Conservation (phyloP, 2,797 vertebrate genomes). For the Carcharodon carcharias region DNA sequence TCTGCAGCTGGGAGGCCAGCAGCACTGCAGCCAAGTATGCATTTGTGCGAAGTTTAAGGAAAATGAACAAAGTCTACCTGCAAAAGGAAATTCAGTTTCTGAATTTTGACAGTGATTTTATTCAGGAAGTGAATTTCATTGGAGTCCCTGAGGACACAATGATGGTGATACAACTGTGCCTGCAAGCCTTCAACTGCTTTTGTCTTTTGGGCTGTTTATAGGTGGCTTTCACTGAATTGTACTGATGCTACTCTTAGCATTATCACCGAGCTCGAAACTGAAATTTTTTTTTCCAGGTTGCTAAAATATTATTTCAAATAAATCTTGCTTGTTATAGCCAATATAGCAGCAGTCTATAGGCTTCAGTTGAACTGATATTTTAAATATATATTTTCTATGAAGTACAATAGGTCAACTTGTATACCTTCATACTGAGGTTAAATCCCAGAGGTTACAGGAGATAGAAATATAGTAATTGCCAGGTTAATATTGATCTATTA, state of each 20-base stretch:
- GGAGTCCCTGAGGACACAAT: neutral
- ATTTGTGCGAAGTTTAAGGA: conserved; percentile 25
- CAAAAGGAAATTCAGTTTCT: conserved; percentile 32
- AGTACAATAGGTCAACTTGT: neutral
- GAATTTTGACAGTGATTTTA: conserved; percentile 16
- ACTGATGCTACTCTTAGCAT: neutral
- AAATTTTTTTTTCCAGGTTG: neutral
- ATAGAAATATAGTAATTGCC: neutral
- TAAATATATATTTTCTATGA: neutral
- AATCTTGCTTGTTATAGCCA: neutral
- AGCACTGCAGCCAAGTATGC: conserved; percentile 12
- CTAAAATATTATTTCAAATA: conserved; percentile 12
- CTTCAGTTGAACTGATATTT: neutral
- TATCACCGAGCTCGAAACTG: neutral
- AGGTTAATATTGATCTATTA: neutral
- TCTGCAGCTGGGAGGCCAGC: conserved; percentile 24
- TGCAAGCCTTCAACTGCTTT: conserved; percentile 34
- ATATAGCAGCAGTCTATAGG: neutral
- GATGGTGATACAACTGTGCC: conserved; percentile 7
- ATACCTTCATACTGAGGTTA: neutral
- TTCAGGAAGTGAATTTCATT: conserved; percentile 24
- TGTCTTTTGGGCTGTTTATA: conserved; percentile 16
- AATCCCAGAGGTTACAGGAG: neutral
- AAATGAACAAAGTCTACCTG: conserved; percentile 26
- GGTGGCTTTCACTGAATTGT: neutral